Evolutionary conservation across 2,797 vertebrate genomes (phyloP), one percentile per base, ranked within the genome.

Genomic region (Pampus argenteus): DNA sequence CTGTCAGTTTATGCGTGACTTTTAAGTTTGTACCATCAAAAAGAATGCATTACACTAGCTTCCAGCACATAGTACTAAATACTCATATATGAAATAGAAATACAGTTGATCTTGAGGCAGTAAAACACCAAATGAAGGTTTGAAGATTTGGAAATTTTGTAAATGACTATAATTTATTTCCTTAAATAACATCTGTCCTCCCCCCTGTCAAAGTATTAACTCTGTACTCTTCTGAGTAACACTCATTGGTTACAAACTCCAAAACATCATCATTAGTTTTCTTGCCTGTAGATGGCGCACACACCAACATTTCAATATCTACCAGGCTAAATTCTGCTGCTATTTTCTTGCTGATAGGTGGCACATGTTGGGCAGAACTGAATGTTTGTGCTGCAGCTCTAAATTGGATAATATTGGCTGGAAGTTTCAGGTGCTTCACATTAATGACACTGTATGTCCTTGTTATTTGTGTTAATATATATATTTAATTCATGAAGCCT

Each of bases 341-440:
- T 36, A 36, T 36, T 36, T 36, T 36, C 51, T 50, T 20, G 50
- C 56, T 80, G 48, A 70, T 76, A 40, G 65, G 66, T 60, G 64
- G 55, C 69, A 81, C 58, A 77, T 83, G 79, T 69, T 82, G 74
- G 29, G 42, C 44, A 67, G 60, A 78, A 50, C 61, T 28, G 26
- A 49, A 59, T 82, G 50, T 70, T 80, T 2, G 34, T 76, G 40
- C 64, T 64, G 68, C 66, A 81, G 66, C 52, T 76, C 44, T 78
- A 60, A 78, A 73, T n/a, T 68, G 40, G 47, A 72, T 36, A 70
- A 55, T 51, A 40, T 45, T 29, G 71, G 15, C 65, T 70, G 56
- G 44, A 54, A 74, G 47, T 80, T 80, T 74, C 63, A 76, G 71
- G 58, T 54, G 52, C 71, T 25, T 82, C 58, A 52, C 36, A 74